phyloP scores from a whole-genome alignment of 2,888 invertebrate genomes.

The Caenorhabditis panamensis region DNA sequence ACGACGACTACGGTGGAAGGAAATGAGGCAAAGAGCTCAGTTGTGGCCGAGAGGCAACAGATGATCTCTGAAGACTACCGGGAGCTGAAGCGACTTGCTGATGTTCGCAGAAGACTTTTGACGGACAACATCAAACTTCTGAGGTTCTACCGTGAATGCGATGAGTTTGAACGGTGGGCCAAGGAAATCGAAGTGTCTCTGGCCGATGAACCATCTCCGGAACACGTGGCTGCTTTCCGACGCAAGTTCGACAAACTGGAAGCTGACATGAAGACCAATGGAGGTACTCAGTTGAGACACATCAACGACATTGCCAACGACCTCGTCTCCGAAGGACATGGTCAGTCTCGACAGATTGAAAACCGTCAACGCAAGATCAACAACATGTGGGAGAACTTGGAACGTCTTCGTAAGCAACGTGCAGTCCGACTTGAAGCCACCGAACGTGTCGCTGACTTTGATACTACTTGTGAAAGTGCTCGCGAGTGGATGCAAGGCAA shows the following conservation, averaged over 20 bases:
- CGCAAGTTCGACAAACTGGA: conserved; percentile 87
- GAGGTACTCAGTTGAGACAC: conserved; percentile 89
- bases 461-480: conserved; percentile 95
- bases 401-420: conserved; percentile 69
- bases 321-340: conserved; percentile 90
- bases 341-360: conserved; percentile 81
- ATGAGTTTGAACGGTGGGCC: conserved; percentile 97
- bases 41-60: conserved; percentile 76
- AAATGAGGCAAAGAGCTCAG: conserved; percentile 61
- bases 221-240: conserved; percentile 93
- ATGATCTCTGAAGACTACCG: conserved; percentile 72
- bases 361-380: conserved; percentile 86
- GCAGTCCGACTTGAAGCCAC: conserved; percentile 94
- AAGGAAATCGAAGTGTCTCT: conserved; percentile 93
- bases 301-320: conserved; percentile 92
- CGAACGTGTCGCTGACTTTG: conserved; percentile 94
- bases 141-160: conserved; percentile 94
- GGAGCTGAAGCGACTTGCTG: conserved; percentile 87
- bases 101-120: conserved; percentile 86
- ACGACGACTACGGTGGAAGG: conserved; percentile 62
- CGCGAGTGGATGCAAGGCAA: conserved; percentile 98
- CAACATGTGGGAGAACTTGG: conserved; percentile 84
- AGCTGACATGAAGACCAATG: conserved; percentile 91
- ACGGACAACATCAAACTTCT: conserved; percentile 91
- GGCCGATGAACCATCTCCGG: conserved; percentile 88